Conservation (phyloP, 2,113 vertebrate genomes). For the Carassius gibelio region DNA sequence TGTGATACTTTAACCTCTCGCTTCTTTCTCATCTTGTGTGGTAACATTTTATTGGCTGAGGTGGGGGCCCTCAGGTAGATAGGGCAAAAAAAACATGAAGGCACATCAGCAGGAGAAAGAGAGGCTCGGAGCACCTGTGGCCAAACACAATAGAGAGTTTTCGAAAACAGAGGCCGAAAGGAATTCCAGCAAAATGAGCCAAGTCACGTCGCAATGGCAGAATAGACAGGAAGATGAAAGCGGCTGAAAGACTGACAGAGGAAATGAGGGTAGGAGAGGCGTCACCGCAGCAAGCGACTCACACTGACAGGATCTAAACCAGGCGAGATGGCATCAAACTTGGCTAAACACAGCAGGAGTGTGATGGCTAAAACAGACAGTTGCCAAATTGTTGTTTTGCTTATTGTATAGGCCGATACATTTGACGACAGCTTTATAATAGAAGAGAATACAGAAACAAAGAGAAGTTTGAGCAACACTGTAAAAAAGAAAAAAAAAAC, state of each 20-base stretch:
- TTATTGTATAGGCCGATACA: not conserved
- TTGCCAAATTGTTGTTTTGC: not conserved
- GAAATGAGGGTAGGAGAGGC: slow-evolving; percentile 72
- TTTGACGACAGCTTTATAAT: not conserved
- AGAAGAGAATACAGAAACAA: not conserved
- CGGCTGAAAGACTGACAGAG: slow-evolving; percentile 58
- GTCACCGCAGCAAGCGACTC: slow-evolving; percentile 67
- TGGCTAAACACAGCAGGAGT: slow-evolving; percentile 57
- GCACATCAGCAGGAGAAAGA: slow-evolving; percentile 1
- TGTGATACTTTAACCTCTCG: slow-evolving; percentile 65
- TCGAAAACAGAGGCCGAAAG: slow-evolving; percentile 70
- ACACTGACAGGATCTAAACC: slow-evolving; percentile 75
- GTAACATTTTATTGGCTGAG: slow-evolving; percentile 72
- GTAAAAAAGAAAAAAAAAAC: not conserved
- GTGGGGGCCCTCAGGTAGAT: slow-evolving; percentile 51
- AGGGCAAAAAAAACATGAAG: slow-evolving; percentile 45
- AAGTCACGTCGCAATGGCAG: slow-evolving; percentile 74
- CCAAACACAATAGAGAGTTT: slow-evolving; percentile 73
- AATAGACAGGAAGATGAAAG: slow-evolving; percentile 73
- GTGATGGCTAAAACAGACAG: not conserved
- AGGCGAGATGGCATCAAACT: slow-evolving; percentile 67
- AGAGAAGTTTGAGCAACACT: not conserved
- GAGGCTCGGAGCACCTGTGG: slow-evolving; percentile 75
- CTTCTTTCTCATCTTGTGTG: slow-evolving; percentile 69
- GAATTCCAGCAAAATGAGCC: slow-evolving; percentile 76